Evolutionary conservation across 2,888 invertebrate species (phyloP).

Genomic region (Meandrusa payeni): DNA sequence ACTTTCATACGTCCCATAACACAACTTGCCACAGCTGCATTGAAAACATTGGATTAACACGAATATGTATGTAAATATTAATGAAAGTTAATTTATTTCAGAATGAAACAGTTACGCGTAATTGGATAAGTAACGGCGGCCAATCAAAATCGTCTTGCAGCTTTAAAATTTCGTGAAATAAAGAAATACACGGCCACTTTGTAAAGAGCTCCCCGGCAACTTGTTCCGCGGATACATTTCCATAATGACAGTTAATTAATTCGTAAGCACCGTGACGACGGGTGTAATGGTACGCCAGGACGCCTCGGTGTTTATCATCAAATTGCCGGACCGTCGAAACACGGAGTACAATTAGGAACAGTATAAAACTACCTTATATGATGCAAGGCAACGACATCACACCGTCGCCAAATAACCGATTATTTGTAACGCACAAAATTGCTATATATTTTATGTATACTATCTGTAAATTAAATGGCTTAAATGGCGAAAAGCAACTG

Average conservation of each 20-base stretch:
- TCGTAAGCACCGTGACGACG: slow-evolving; percentile 58
- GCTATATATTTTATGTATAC: background rate
- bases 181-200: slow-evolving; percentile 17
- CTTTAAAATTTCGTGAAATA: slow-evolving; percentile 16
- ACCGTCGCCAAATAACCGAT: slow-evolving; percentile 32
- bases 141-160: slow-evolving; percentile 11
- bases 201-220: slow-evolving; percentile 23
- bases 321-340: slow-evolving; percentile 45
- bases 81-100: slow-evolving; percentile 13
- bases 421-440: slow-evolving; percentile 23
- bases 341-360: slow-evolving; percentile 47
- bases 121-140: slow-evolving; percentile 12
- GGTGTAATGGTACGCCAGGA: slow-evolving; percentile 33
- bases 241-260: slow-evolving; percentile 65
- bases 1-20: background rate
- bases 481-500: too few species aligned
- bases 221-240: slow-evolving; percentile 45
- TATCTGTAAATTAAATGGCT: too few species aligned
- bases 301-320: slow-evolving; percentile 47
- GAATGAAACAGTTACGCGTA: slow-evolving; percentile 13
- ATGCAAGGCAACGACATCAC: slow-evolving; percentile 40
- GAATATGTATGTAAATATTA: slow-evolving; percentile 5
- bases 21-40: slow-evolving; percentile 13
- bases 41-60: slow-evolving; percentile 10
- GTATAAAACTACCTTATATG: slow-evolving; percentile 33